Base-by-base conservation (phyloP, 1,140 invertebrate genomes). In the Megathymus violae region DNA sequence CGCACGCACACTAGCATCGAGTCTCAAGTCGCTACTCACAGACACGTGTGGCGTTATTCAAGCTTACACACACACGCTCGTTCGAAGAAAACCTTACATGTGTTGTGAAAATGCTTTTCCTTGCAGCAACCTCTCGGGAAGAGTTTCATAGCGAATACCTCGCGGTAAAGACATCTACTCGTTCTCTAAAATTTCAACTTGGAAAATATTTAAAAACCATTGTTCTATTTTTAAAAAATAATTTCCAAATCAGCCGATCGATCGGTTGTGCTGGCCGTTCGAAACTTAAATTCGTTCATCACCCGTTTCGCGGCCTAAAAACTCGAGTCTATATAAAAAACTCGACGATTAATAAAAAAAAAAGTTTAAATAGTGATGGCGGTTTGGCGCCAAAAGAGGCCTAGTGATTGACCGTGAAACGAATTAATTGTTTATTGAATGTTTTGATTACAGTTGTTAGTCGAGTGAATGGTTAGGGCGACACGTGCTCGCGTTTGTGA, bases 91-190 rank as follows among this genome's bases (percentile, higher is more conserved):
- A 82, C 75, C 74, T 80, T 91, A 69, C 63, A 86, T 91, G 88
- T 91, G 87, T 91, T 87, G 81, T 71, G 75, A 80, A 87, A 90
- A 91, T 91, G 88, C 88, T 91, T 91, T 91, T 91, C 88, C 86
- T 91, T 91, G 88, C 88, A 87, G 74, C 88, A 88, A 90, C 79
- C 85, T 87, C 84, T 88, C 85, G 86, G 86, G 82, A 88, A 91
- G 88, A 91, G 88, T 91, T 91, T 85, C 86, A 91, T 82, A 91
- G 88, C 88, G 88, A 87, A 91, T 89, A 91, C 88, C 88, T 91
- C 88, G 88, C 88, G 88, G 88, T 91, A 91, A 91, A 91, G 86
- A 90, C 88, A 86, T 85, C 84, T 89, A 81, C 70, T 74, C 84
- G 85, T 81, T 85, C 78, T 76, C 76, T 75, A 80, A 81, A 83